Evolutionary conservation across 2,797 vertebrate species (phyloP).

Genomic region (Anguilla megastoma): DNA sequence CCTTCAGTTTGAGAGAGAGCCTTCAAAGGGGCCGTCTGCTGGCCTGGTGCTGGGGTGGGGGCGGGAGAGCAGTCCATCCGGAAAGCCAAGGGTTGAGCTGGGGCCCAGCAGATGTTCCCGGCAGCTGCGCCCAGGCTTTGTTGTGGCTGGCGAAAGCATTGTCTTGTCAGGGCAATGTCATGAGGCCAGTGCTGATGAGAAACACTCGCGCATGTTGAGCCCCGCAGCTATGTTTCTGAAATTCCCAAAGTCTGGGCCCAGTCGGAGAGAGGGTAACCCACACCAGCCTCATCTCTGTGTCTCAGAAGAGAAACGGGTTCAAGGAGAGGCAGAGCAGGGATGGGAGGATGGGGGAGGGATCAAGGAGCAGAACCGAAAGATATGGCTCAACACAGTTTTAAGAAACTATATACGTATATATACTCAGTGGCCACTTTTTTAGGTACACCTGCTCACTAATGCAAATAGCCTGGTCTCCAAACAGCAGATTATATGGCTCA

Average conservation of each 20-base stretch:
- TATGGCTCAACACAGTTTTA: not conserved
- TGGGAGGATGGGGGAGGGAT: slow-evolving; percentile 1
- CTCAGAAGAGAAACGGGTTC: slow-evolving; percentile 31
- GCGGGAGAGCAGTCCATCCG: slow-evolving; percentile 32
- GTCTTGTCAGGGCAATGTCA: slow-evolving; percentile 62
- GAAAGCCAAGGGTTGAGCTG: slow-evolving; percentile 22
- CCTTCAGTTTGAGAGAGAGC: slow-evolving; percentile 32
- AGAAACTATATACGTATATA: not conserved
- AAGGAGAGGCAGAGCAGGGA: slow-evolving; percentile 14
- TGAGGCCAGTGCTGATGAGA: slow-evolving; percentile 62
- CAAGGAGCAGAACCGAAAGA: not conserved
- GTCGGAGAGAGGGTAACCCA: slow-evolving; percentile 45
- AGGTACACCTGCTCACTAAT: not conserved
- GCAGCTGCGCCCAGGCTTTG: slow-evolving; percentile 59
- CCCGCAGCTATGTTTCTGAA: slow-evolving; percentile 25
- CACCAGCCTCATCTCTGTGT: slow-evolving; percentile 49
- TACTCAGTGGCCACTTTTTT: not conserved
- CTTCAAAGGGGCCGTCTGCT: slow-evolving; percentile 53
- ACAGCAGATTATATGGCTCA: not conserved
- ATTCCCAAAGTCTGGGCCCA: slow-evolving; percentile 45
- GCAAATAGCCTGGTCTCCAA: not conserved
- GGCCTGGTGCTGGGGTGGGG: slow-evolving; percentile 39
- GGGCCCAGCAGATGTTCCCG: slow-evolving; percentile 50
- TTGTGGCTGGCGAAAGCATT: slow-evolving; percentile 56
- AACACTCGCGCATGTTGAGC: slow-evolving; percentile 56